Base-by-base conservation (phyloP, 2,888 invertebrate species). In the Ariolimax columbianus region DNA sequence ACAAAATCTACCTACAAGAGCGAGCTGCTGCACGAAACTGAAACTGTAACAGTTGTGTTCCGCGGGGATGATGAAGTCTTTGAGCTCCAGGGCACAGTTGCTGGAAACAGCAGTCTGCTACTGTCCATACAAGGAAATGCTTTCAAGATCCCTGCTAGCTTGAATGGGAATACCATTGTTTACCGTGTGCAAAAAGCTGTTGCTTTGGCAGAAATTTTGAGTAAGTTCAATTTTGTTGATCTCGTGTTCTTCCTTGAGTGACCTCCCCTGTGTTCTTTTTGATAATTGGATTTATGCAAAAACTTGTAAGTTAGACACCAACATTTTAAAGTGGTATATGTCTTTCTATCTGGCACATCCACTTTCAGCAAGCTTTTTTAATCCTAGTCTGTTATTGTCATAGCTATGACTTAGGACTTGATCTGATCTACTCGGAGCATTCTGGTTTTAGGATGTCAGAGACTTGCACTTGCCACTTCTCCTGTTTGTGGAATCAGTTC, bases 121-220 rank as follows among this genome's bases (percentile, higher is more conserved):
- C 83, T 90, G 55, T 88, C 89, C 36, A 83, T 91, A 0, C 89
- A 90, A 82, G 90, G 88, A 17, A 79, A 87, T 38, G 36, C 55
- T 11, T 92, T 92, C 80, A 36, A 86, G 0, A 86, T 89, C 11
- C 91, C 91, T 26, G 90, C 91, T 11, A 83, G 75, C 33, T 88
- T 92, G 19, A 73, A 83, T 40, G 91, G 90, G 63, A 81, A 87
- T 17, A 77, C 88, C 23, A 23, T 91, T 17, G 51, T 91, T 36
- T 91, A 89, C 51, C 89, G 89, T 40, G 77, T 78, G n/a, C 78
- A 87, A 51, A 88, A 86, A 70, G 47, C 88, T 26, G 75, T 89
- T 55, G 79, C 91, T 0, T 70, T 92, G 68, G 84, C 91, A 30
- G 84, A 86, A 66, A 89, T 91, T 23, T 87, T 90, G 86, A 90